Conservation (phyloP, 2,888 invertebrate genomes). For the Achlya flavicornis region DNA sequence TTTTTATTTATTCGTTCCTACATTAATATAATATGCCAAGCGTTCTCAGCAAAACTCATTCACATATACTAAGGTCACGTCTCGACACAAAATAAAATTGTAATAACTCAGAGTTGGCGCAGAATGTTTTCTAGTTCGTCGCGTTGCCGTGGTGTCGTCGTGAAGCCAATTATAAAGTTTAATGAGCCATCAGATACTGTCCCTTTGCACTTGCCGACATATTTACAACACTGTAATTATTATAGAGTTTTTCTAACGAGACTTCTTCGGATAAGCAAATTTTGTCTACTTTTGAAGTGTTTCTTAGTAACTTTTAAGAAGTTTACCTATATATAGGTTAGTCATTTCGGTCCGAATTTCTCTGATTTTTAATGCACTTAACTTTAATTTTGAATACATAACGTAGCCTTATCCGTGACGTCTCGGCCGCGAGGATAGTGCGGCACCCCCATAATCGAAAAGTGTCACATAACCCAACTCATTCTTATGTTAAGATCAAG, state of each 20-base stretch:
- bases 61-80: background rate
- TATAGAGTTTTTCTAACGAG: background rate
- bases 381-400: too few relatives aligned
- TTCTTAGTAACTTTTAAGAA: background rate
- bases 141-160: constrained; percentile 29
- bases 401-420: too few relatives aligned
- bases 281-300: background rate
- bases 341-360: too few relatives aligned
- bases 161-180: constrained; percentile 59
- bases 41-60: background rate
- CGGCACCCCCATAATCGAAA: constrained; percentile 45
- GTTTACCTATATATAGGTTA: too few relatives aligned
- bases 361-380: too few relatives aligned
- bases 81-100: constrained; percentile 26
- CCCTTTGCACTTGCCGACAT: constrained; percentile 13
- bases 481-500: constrained; percentile 49
- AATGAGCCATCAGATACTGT: constrained; percentile 41
- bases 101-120: constrained; percentile 27
- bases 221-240: constrained; percentile 2
- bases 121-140: constrained; percentile 47
- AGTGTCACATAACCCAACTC: constrained; percentile 52
- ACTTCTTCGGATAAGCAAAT: background rate
- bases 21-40: background rate
- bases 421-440: constrained; percentile 25
- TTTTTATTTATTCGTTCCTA: constrained; percentile 21